Evolutionary conservation across 1,140 invertebrate genomes (phyloP).

Genomic region (Maniola jurtina): DNA sequence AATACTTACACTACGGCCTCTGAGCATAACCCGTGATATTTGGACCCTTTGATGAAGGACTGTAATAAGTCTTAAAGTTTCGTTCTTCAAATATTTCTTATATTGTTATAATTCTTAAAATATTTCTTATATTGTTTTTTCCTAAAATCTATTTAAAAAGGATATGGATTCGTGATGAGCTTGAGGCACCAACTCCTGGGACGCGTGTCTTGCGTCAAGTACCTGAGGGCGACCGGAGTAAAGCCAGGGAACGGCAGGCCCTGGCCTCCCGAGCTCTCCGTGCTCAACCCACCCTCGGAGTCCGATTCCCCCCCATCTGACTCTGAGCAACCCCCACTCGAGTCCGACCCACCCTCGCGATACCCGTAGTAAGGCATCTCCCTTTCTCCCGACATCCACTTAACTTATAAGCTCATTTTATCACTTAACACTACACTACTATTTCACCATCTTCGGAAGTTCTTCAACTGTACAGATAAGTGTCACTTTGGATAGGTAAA

Average conservation of each 20-base stretch:
- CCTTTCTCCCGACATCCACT: constrained; percentile 57
- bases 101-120: too few species aligned
- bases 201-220: constrained; percentile 91
- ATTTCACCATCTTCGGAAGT: constrained; percentile 59
- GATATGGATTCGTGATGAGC: constrained; percentile 99
- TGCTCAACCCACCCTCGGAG: constrained; percentile 80
- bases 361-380: constrained; percentile 78
- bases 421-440: constrained; percentile 61
- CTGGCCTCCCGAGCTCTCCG: constrained; percentile 79
- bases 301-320: constrained; percentile 80
- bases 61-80: too few species aligned
- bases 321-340: constrained; percentile 63
- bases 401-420: constrained; percentile 75
- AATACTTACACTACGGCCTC: too few species aligned
- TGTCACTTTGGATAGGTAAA: constrained; percentile 57
- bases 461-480: constrained; percentile 67
- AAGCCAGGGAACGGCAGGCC: constrained; percentile 94
- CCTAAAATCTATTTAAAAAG: constrained; percentile 83
- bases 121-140: too few species aligned
- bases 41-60: too few species aligned
- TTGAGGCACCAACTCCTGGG: constrained; percentile 95
- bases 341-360: constrained; percentile 62
- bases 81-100: too few species aligned
- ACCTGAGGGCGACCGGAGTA: constrained; percentile 88
- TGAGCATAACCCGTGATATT: too few species aligned